phyloP scores from a whole-genome alignment of 2,113 vertebrate species.

The Dromas ardeola region DNA sequence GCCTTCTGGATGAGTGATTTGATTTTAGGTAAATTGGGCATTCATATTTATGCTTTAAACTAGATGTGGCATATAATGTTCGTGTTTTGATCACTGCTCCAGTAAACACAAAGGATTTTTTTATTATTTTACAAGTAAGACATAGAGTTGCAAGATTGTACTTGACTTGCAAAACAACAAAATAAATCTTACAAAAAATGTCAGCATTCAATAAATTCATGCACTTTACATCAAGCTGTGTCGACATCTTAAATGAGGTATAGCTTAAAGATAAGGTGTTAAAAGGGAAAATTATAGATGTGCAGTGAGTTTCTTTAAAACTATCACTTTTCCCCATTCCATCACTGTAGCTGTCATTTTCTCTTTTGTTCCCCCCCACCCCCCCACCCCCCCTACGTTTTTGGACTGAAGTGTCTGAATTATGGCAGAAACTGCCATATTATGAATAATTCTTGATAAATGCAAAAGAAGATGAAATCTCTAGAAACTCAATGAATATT shows the following conservation, averaged over 20 bases:
- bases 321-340: constrained; percentile 31
- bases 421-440: background rate
- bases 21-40: constrained; percentile 45
- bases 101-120: constrained; percentile 5
- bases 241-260: constrained; percentile 18
- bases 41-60: constrained; percentile 38
- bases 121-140: background rate
- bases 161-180: constrained; percentile 49
- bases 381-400: background rate
- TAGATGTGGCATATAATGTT: constrained; percentile 15
- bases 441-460: constrained; percentile 32
- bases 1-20: constrained; percentile 24
- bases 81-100: constrained; percentile 40
- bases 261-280: constrained; percentile 39
- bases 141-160: background rate
- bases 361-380: background rate
- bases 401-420: constrained; percentile 10
- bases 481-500: constrained; percentile 16
- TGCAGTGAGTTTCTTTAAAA: constrained; percentile 10
- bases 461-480: background rate
- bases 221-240: background rate
- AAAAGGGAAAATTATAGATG: constrained; percentile 45
- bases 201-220: constrained; percentile 38
- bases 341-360: constrained; percentile 23
- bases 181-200: constrained; percentile 45